Evolutionary conservation across 1,140 invertebrate genomes (phyloP).

Genomic region (Ladona fulva): DNA sequence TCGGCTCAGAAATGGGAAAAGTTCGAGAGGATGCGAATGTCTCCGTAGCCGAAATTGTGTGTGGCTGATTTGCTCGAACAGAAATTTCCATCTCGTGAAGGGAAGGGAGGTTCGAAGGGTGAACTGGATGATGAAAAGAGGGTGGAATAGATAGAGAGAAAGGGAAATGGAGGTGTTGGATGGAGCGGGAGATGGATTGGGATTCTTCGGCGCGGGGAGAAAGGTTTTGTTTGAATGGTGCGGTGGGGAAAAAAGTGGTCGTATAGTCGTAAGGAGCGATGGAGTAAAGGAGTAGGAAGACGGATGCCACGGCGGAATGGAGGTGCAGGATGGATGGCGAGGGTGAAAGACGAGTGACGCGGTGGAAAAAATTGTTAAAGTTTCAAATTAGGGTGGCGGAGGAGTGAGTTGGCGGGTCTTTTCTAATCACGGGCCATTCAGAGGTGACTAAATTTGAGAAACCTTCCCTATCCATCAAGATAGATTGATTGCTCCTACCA

Average conservation of each 20-base stretch:
- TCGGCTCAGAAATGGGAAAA: background rate
- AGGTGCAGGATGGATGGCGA: background rate
- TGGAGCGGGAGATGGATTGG: background rate
- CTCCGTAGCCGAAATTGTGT: background rate
- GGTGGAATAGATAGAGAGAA: background rate
- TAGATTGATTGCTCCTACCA: no score
- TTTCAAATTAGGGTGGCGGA: background rate
- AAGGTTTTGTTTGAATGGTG: background rate
- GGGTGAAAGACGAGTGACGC: background rate
- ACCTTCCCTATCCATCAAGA: no score
- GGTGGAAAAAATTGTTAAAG: background rate
- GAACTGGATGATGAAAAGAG: background rate
- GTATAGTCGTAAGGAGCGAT: background rate
- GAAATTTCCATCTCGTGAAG: background rate
- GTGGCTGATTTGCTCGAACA: background rate
- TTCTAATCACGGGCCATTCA: no score
- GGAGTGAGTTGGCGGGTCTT: background rate
- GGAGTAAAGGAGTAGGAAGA: background rate
- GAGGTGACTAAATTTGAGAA: no score
- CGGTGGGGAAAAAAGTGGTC: background rate
- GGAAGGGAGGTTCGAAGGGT: background rate
- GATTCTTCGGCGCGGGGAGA: no score
- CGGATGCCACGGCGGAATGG: background rate
- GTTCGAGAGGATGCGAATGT: background rate
- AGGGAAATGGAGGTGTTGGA: background rate